A percentile compares a stretch with the other conserved stretches of the same genome.
Evolutionary conservation across 2,888 invertebrate species (phyloP).

Genomic region (Ectemnius lituratus): DNA sequence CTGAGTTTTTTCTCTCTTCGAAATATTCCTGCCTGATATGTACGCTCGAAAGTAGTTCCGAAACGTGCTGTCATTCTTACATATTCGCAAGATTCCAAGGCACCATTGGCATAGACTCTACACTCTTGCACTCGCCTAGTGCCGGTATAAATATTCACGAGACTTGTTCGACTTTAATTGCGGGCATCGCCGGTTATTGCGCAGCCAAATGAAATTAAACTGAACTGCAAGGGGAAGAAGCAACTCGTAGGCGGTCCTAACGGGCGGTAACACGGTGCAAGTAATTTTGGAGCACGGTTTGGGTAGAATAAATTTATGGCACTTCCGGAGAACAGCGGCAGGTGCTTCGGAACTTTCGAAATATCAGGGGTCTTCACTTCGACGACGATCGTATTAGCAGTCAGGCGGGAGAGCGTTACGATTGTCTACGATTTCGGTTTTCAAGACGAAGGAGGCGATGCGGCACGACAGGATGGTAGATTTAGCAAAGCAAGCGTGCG

Average conservation of each 20-base stretch:
- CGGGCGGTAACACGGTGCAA: conserved; percentile 16
- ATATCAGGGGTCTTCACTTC: conserved; percentile 36
- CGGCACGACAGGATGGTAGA: conserved; percentile 3
- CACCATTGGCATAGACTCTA: neutral
- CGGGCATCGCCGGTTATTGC: neutral
- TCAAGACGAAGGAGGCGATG: conserved; percentile 22
- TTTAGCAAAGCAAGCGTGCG: conserved; percentile 27
- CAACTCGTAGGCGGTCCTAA: conserved; percentile 4
- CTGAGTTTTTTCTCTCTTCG: conserved; percentile 10
- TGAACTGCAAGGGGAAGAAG: conserved; percentile 7
- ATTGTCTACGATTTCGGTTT: conserved; percentile 44
- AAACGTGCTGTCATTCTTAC: too few relatives aligned
- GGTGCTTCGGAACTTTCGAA: conserved; percentile 43
- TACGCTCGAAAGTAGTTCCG: neutral
- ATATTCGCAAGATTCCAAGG: too few relatives aligned
- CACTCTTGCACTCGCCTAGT: neutral
- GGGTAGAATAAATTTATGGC: conserved; percentile 39
- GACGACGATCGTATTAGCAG: conserved; percentile 45
- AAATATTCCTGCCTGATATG: conserved; percentile 47
- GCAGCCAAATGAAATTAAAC: neutral
- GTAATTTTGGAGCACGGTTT: conserved; percentile 40
- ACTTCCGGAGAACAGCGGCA: conserved; percentile 30
- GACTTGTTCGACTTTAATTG: neutral
- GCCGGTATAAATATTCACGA: conserved; percentile 10
- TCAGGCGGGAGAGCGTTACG: conserved; percentile 13